Percentiles rank a stretch among this genome's conserved stretches.
phyloP scores from a whole-genome alignment of 2,888 invertebrate genomes.

The Pteria penguin region DNA sequence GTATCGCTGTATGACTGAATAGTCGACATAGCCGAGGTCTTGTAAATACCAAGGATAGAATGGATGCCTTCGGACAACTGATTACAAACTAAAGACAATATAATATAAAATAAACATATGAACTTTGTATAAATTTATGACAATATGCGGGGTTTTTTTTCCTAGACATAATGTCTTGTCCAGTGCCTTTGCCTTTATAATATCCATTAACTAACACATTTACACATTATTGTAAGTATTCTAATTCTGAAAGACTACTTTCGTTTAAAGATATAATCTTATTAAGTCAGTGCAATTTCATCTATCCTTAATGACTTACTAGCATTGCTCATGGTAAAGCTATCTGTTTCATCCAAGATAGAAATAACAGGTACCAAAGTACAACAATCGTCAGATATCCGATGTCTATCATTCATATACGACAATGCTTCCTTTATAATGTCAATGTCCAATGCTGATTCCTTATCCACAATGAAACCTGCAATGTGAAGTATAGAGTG shows the following conservation, averaged over 20 bases:
- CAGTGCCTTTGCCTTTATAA: not conserved
- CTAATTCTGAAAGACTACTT: too few relatives aligned
- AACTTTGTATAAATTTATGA: not conserved
- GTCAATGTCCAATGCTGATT: not conserved
- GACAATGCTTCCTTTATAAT: too few relatives aligned
- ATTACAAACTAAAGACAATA: not conserved
- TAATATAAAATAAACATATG: not conserved
- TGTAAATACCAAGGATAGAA: conserved; percentile 67
- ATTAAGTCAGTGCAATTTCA: too few relatives aligned
- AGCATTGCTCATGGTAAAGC: conserved; percentile 60
- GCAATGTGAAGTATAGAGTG: not conserved
- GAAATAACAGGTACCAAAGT: not conserved
- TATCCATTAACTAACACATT: not conserved
- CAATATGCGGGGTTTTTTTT: not conserved
- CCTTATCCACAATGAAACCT: conserved; percentile 5
- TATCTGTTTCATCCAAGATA: conserved; percentile 55
- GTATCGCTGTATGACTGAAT: conserved; percentile 68
- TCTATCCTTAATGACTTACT: conserved; percentile 44
- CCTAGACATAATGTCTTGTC: not conserved
- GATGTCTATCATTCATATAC: too few relatives aligned
- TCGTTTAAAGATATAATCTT: too few relatives aligned
- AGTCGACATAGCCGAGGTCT: conserved; percentile 61
- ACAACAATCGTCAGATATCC: not conserved
- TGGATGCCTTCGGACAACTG: conserved; percentile 46
- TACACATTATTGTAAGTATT: too few relatives aligned